Base-by-base conservation (phyloP, 2,113 vertebrate species). In the Apeltes quadracus region DNA sequence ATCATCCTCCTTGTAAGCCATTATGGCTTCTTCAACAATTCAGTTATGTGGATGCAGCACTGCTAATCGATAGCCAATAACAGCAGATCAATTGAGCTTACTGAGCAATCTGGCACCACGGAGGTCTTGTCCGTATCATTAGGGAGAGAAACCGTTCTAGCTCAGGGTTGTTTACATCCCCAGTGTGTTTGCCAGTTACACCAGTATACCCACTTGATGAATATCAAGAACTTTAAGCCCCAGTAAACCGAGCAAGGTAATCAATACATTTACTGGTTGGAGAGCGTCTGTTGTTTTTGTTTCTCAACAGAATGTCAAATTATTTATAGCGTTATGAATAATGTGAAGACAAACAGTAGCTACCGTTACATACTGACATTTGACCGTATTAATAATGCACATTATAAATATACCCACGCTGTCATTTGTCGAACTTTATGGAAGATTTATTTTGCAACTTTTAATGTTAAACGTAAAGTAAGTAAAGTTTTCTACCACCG, bases 61-160 rank as follows among this genome's bases (percentile, higher is more conserved):
- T 22, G 27, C 71, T 51, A 69, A 84, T 90, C 85, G 51, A 90
- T 88, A 78, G 67, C 76, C 79, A 88, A 90, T 90, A 86, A 87
- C 77, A 53, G 5, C 59, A 29, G 61, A 88, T 88, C 84, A 75
- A 83, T 87, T 65, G 72, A 72, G 75, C 77, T 86, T 84, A 84
- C 75, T 22, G 55, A 83, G 85, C 75, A 86, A 83, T 84, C 75
- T 76, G 61, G 44, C 8, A 14, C 75, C 65, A 15, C 27, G 25
- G 73, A 38, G 50, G 51, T 29, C 55, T 69, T 44, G 46, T 68
- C 44, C 6, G 18, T 65, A 57, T 29, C 61, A 69, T 69, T 78
- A 62, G 18, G 51, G 54, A 32, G 48, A 72, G 38, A 50, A 61
- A 69, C 22, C 32, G 29, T 72, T 65, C 69, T 66, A 57, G 27